Evolutionary conservation across 2,888 invertebrate species (phyloP), one percentile per base, ranked within the genome.

Genomic region (Tricholauxania praeusta): DNA sequence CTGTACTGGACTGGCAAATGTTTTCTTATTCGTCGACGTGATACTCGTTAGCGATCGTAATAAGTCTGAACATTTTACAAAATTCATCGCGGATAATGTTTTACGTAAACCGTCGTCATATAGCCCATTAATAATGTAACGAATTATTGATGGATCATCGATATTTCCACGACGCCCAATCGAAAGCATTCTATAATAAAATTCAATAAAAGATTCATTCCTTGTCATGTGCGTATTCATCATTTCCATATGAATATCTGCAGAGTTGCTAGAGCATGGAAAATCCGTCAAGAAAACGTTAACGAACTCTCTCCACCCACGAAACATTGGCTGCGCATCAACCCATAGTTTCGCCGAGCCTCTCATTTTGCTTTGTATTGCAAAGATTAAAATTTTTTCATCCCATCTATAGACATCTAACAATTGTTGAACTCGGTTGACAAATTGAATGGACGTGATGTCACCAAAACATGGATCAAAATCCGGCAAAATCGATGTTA

Each of bases 311-410:
- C 28, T 15, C 74, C 74, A 75, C 3, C 22, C 8, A 3, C 55
- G 48, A 60, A 72, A 76, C 22, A 71, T 55, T 49, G 64, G 74
- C 55, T 75, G 73, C 12, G 75, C 71, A 66, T 74, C 76, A 39
- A 71, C 55, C 72, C 75, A 76, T 6, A 71, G 22, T 49, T 73
- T 74, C 28, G 74, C 74, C 7, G 70, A 74, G 47, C 75, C 77
- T 47, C 57, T 68, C 51, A 77, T 28, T 62, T 75, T 77, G 10
- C 68, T 67, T 63, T 71, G 66, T 14, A 74, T 62, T 15, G 71
- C 74, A 51, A n/a, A n/a, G n/a, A n/a, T n/a, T n/a, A n/a, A n/a
- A n/a, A n/a, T n/a, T n/a, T n/a, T n/a, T n/a, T n/a, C 69, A 3
- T 32, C 12, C 72, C 72, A 72, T 12, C 57, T 49, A 19, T 72